Conservation (phyloP, 2,113 vertebrate genomes). For the Cyphomyrus discorhynchus region DNA sequence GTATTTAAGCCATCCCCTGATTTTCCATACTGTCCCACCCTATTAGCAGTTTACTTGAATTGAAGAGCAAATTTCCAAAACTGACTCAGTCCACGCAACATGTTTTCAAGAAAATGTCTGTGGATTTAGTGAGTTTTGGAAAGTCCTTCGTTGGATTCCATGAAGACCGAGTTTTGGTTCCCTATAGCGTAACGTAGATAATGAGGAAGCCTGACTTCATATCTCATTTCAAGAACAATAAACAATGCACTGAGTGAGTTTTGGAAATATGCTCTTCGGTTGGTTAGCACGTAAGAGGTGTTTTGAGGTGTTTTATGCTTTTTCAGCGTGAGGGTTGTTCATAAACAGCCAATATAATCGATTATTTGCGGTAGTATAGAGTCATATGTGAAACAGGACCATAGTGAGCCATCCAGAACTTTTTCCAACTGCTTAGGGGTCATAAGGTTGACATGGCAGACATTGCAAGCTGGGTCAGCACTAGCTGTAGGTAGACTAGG, state of each 20-base stretch:
- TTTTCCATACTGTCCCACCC: neutral
- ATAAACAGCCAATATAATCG: neutral
- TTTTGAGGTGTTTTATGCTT: neutral
- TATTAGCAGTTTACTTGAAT: neutral
- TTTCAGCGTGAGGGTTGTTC: neutral
- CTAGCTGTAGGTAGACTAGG: neutral
- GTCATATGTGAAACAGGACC: neutral
- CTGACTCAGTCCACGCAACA: neutral
- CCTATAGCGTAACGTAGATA: neutral
- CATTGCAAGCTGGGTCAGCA: neutral
- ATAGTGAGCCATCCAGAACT: neutral
- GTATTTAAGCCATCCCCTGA: neutral
- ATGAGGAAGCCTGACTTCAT: neutral
- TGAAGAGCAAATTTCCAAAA: neutral
- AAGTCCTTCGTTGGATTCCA: neutral
- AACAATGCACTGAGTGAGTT: neutral
- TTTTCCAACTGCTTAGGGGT: neutral
- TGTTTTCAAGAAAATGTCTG: neutral
- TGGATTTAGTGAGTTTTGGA: neutral
- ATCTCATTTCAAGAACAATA: neutral
- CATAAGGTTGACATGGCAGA: neutral
- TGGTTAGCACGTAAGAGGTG: neutral
- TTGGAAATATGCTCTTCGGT: neutral
- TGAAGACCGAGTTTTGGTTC: neutral
- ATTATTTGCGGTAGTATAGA: neutral